phyloP scores from a whole-genome alignment of 2,888 invertebrate genomes.

The Rhogogaster chlorosoma region DNA sequence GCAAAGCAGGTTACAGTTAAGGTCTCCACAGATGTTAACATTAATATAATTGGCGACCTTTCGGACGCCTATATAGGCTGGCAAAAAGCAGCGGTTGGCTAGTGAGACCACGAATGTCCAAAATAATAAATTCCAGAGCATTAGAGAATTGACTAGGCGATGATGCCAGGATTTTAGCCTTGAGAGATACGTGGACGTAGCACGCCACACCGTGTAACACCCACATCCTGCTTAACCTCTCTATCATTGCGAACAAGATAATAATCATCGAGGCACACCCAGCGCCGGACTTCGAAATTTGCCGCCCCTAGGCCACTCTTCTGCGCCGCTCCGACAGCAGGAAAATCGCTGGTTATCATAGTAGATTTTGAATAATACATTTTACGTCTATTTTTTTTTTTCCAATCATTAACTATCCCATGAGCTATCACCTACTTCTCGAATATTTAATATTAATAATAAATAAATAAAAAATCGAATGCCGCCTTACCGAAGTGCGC shows the following conservation, averaged over 20 bases:
- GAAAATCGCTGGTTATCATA: too few species aligned
- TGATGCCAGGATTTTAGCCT: not conserved
- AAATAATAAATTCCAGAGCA: not conserved
- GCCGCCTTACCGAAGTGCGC: too few species aligned
- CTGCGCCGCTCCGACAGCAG: too few species aligned
- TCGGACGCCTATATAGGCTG: not conserved
- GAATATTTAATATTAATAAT: too few species aligned
- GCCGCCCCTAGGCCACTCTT: too few species aligned
- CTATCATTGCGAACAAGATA: not conserved
- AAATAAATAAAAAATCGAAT: too few species aligned
- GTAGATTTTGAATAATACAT: too few species aligned
- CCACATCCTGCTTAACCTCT: not conserved
- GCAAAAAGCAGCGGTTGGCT: not conserved
- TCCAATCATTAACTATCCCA: too few species aligned
- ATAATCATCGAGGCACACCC: too few species aligned
- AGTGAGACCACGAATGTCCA: not conserved
- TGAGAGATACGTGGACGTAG: not conserved
- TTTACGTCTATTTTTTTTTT: too few species aligned
- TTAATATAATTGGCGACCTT: not conserved
- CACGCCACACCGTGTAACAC: not conserved
- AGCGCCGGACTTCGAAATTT: too few species aligned
- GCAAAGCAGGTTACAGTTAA: not conserved
- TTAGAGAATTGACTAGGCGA: not conserved
- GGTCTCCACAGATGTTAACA: conserved; percentile 29
- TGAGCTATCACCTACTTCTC: too few species aligned